Conservation (phyloP, 2,888 invertebrate species). For the Rhagonycha fulva region DNA sequence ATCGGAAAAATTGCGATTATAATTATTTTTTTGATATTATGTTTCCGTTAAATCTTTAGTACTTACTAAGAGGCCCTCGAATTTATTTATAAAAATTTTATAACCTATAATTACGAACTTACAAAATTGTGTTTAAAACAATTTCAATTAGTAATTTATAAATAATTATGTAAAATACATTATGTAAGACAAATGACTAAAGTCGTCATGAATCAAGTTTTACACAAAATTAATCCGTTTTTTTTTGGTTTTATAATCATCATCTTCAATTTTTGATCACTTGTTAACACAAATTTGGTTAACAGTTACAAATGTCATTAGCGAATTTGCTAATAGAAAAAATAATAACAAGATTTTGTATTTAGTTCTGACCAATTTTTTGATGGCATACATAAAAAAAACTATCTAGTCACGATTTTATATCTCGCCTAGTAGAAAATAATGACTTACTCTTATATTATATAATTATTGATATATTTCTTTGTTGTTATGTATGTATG, state of each 20-base stretch:
- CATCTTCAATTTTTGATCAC: not conserved
- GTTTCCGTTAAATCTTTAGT: not conserved
- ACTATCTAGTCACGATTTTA: conserved; percentile 2
- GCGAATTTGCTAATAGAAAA: not conserved
- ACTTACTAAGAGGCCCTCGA: not conserved
- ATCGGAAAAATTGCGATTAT: too few relatives aligned
- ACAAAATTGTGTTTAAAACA: not conserved
- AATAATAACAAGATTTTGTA: not conserved
- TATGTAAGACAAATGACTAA: not conserved
- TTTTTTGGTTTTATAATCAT: not conserved
- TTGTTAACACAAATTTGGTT: not conserved
- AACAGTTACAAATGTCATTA: not conserved
- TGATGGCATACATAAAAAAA: not conserved
- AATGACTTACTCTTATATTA: not conserved
- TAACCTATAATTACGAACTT: not conserved
- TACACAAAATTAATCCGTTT: not conserved
- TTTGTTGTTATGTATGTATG: not conserved
- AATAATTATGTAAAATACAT: not conserved
- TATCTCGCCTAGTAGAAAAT: not conserved
- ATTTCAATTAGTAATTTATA: not conserved
- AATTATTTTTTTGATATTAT: not conserved
- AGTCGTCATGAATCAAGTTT: not conserved
- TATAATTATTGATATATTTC: not conserved
- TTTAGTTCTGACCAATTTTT: not conserved
- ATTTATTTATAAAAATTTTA: not conserved